These are phyloP conservation scores for Serinus canaria DNA, from an alignment of 2,113 vertebrate genomes.

Conservation along the genomic window DNA sequence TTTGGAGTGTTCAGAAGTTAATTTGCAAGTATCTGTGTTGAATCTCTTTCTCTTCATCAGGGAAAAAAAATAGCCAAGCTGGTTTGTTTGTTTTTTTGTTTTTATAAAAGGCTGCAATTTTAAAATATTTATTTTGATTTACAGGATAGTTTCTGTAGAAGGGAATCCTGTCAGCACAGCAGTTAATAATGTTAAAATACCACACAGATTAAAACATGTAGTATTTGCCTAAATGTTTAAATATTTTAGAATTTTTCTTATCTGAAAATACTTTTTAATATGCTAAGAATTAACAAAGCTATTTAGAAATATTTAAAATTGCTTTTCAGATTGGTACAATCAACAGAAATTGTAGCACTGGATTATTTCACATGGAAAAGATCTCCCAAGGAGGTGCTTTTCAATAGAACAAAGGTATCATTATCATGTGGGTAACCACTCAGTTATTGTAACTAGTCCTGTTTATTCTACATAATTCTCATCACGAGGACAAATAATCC, in stretches of 20 bases:
- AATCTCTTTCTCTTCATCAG: neutral
- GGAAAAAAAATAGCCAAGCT: neutral
- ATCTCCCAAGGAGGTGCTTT: neutral
- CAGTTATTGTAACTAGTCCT: conserved; percentile 11
- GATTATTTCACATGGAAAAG: neutral
- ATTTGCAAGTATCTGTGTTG: neutral
- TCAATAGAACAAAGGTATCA: neutral
- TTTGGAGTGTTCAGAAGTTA: neutral
- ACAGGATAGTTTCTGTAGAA: neutral
- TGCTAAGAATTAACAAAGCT: neutral
- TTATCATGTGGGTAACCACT: neutral
- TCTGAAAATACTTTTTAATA: neutral
- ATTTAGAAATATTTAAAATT: neutral
- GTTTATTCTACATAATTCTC: conserved; percentile 16
- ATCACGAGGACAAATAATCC: conserved; percentile 4
- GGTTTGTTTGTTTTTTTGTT: neutral
- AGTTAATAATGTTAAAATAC: neutral
- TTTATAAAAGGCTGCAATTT: neutral
- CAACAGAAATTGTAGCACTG: neutral
- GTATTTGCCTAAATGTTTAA: neutral
- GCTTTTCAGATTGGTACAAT: neutral
- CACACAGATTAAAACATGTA: neutral
- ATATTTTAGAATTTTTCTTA: neutral
- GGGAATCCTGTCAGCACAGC: neutral
- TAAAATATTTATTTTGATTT: neutral